These are phyloP conservation scores for Myopa testacea DNA, from an alignment of 2,888 invertebrate genomes.

Conservation along the genomic window DNA sequence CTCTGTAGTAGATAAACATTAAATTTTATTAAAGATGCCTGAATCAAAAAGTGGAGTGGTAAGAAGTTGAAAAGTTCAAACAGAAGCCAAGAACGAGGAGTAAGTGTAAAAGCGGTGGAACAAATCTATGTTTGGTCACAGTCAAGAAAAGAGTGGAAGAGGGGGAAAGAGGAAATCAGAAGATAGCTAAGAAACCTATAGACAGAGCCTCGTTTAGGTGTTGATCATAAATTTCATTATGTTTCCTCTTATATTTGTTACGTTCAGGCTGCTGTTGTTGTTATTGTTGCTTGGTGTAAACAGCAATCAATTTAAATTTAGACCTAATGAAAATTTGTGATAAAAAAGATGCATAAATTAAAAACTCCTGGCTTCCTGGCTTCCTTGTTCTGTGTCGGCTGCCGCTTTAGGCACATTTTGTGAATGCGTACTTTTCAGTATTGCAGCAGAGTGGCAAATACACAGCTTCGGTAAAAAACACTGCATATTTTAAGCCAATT, in stretches of 20 bases:
- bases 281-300: slow-evolving; percentile 8
- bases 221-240: slow-evolving; percentile 1
- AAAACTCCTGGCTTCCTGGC: not conserved
- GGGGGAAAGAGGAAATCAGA: not conserved
- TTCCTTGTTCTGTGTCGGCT: not conserved
- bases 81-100: not conserved
- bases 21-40: too few relatives aligned
- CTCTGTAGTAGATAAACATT: too few relatives aligned
- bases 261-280: not conserved
- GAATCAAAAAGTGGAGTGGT: too few relatives aligned
- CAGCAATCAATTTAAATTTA: slow-evolving; percentile 21
- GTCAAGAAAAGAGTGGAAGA: not conserved
- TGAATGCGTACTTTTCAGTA: not conserved
- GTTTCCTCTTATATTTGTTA: not conserved
- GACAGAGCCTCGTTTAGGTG: not conserved
- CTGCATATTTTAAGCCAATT: slow-evolving; percentile 17
- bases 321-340: slow-evolving; percentile 23
- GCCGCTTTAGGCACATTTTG: not conserved
- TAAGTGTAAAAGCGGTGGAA: too few relatives aligned
- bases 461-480: not conserved
- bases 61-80: not conserved
- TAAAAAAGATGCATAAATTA: not conserved
- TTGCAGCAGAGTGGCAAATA: not conserved
- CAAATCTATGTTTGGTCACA: not conserved
- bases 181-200: not conserved